Percentiles rank a stretch among this genome's conserved stretches.
Conservation (phyloP, 2,113 vertebrate species). For the Grus americana region DNA sequence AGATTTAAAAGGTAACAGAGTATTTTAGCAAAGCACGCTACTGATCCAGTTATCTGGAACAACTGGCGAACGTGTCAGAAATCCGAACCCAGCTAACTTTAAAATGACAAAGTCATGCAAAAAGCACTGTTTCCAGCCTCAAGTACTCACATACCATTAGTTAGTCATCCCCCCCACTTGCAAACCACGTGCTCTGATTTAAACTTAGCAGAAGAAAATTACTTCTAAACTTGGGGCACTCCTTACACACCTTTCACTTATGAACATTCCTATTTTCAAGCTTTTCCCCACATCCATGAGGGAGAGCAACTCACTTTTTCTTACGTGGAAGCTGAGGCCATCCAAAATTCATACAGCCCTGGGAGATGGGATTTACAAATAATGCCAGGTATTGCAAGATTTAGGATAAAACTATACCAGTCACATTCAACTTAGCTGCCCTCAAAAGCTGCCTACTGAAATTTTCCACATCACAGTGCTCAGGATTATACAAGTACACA, state of each 20-base stretch:
- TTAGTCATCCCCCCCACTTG: background rate
- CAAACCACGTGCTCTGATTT: background rate
- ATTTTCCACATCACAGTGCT: background rate
- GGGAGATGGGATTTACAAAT: background rate
- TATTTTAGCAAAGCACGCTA: background rate
- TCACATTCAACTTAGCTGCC: background rate
- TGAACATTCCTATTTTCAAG: background rate
- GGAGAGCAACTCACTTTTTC: background rate
- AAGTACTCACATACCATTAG: background rate
- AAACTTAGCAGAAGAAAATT: background rate
- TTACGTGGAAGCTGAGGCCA: background rate
- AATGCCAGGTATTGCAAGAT: background rate
- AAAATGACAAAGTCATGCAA: background rate
- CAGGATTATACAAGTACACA: background rate
- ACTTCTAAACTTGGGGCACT: background rate
- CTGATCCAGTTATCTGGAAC: background rate
- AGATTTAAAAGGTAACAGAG: background rate
- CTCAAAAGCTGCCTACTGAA: background rate
- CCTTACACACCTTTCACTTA: background rate
- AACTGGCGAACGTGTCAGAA: background rate
- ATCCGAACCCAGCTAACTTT: background rate
- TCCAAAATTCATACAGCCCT: background rate
- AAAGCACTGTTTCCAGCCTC: background rate
- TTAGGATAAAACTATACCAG: background rate
- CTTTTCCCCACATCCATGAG: rapidly evolving